These are phyloP conservation scores for Ophion slaviceki DNA, from an alignment of 2,888 invertebrate species.

Conservation along the genomic window DNA sequence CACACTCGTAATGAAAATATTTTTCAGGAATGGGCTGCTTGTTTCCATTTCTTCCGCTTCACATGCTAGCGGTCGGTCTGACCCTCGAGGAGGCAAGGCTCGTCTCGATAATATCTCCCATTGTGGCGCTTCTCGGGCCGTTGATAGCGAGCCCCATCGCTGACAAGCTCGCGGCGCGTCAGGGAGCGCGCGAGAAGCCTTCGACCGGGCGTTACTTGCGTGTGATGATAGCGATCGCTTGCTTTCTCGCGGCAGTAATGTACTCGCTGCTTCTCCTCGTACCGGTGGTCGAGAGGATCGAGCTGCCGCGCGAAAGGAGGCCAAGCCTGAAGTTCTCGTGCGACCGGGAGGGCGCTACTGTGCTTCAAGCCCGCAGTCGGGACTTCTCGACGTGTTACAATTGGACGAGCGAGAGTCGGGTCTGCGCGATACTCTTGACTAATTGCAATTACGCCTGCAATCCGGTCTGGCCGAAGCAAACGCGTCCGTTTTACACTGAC, in stretches of 20 bases:
- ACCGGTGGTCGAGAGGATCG: conserved; percentile 87
- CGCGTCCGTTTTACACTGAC: conserved; percentile 25
- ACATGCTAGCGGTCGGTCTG: conserved; percentile 90
- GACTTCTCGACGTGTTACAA: conserved; percentile 69
- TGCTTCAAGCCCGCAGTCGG: conserved; percentile 86
- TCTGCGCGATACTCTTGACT: conserved; percentile 87
- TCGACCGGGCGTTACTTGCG: conserved; percentile 88
- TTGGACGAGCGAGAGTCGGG: conserved; percentile 84
- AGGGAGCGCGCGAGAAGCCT: conserved; percentile 83
- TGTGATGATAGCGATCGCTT: conserved; percentile 88
- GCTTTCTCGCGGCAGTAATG: conserved; percentile 88
- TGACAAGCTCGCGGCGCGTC: conserved; percentile 87
- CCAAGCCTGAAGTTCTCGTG: conserved; percentile 90
- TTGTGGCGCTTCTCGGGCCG: conserved; percentile 91
- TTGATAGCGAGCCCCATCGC: conserved; percentile 91
- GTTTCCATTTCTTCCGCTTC: conserved; percentile 92
- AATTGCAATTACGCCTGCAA: conserved; percentile 89
- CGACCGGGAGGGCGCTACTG: conserved; percentile 88
- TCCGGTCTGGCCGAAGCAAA: conserved; percentile 63
- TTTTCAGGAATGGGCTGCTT: conserved; percentile 91
- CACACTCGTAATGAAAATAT: no score
- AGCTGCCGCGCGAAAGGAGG: conserved; percentile 85
- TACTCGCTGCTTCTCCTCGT: conserved; percentile 88
- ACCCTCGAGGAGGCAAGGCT: conserved; percentile 90
- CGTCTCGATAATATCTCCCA: conserved; percentile 91